These are phyloP conservation scores for Ailurus styani DNA, from an alignment of 2,113 vertebrate species.

Conservation along the genomic window DNA sequence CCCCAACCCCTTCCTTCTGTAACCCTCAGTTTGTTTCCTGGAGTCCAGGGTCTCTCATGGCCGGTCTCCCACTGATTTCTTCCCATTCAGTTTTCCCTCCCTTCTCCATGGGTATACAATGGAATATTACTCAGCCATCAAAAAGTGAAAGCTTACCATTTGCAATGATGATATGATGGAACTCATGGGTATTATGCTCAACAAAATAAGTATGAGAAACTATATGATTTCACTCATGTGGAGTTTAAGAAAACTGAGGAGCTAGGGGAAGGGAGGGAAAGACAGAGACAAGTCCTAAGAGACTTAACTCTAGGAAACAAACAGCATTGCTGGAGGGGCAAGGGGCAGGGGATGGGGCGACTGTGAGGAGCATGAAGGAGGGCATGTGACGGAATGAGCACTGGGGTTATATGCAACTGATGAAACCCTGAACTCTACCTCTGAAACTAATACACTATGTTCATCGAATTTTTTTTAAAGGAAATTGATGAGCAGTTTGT, in stretches of 20 bases:
- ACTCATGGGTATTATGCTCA: background rate
- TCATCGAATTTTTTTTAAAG: background rate
- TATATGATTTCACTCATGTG: background rate
- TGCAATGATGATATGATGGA: background rate
- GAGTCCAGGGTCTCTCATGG: no score
- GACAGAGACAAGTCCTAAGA: background rate
- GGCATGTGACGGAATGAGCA: accelerated
- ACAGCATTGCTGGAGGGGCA: background rate
- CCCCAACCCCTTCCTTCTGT: no score
- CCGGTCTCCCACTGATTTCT: no score
- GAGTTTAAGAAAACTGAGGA: background rate
- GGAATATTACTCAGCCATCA: background rate
- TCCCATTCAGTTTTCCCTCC: no score
- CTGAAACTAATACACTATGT: background rate
- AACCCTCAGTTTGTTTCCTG: no score
- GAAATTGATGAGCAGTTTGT: background rate
- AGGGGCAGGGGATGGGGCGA: background rate
- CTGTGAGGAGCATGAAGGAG: background rate
- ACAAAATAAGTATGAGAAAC: background rate
- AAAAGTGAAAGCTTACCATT: background rate
- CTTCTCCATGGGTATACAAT: background rate
- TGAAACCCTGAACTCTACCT: background rate
- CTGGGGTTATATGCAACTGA: background rate
- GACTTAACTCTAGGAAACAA: background rate
- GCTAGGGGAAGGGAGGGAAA: background rate